Evolutionary conservation across 1,140 invertebrate genomes (phyloP), one percentile per base, ranked within the genome.

Genomic region (Sogatella furcifera): DNA sequence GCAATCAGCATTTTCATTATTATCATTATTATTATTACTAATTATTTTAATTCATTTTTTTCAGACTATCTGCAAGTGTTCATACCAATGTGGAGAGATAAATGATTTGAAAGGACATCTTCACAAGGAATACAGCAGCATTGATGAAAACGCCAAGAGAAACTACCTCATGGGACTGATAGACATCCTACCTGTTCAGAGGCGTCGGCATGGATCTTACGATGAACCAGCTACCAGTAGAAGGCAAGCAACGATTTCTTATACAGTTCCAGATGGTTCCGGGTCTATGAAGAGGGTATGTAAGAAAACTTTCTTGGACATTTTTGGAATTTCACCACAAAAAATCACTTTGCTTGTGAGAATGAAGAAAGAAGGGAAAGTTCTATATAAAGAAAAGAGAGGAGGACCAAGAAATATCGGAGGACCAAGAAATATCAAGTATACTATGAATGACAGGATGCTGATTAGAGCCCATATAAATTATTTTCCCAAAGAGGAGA

Each of bases 241-340:
- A 57, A 57, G 55, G 34, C 55, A 57, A 38, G 22, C 55, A 57
- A 57, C 55, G 15, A 17, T 57, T 38, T 31, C 22, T 5, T 57
- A 57, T 42, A 57, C 55, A 11, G 15, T 57, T 57, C 55, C 55
- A 57, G 55, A 57, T 57, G 55, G 22, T 24, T 57, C 55, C 17
- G 55, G 55, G 19, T 24, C 14, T 38, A 31, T 57, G 22, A 57
- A 57, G 22, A 57, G 38, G 34, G 55, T 57, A 57, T 57, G 55
- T 57, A 42, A 57, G 42, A 38, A 24, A 31, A 57, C 55, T 17
- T 57, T 57, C 42, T 57, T 57, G 42, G 31, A 42, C 34, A 57
- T 38, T 19, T 57, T 42, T 57, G 55, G 55, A 57, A 57, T 57
- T 42, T 57, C 34, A 17, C 55, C 55, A 17, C 22, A 57, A 57